Evolutionary conservation across 1,140 invertebrate species (phyloP).

Genomic region (Camponotus floridanus): DNA sequence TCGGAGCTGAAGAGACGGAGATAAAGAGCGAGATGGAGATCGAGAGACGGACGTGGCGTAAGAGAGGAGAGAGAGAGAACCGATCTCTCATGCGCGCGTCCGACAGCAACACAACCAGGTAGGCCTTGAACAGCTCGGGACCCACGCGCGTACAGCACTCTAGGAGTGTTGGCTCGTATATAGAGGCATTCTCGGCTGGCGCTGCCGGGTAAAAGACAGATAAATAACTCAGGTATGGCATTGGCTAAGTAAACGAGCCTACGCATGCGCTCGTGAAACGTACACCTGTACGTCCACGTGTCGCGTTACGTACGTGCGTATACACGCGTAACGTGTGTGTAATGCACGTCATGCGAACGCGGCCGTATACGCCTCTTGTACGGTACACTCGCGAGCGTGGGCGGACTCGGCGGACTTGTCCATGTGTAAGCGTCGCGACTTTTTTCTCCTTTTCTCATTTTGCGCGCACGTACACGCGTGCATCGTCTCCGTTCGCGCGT

Average conservation of each 20-base stretch:
- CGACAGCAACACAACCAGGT: conserved; percentile 72
- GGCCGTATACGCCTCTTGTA: conserved; percentile 39
- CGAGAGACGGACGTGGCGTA: conserved; percentile 32
- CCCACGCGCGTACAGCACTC: conserved; percentile 71
- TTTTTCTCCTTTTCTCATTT: conserved; percentile 38
- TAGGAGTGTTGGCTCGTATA: conserved; percentile 76
- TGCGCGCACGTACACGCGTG: not conserved
- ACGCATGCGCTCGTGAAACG: conserved; percentile 80
- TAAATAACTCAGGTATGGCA: conserved; percentile 85
- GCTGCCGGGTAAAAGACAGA: conserved; percentile 84
- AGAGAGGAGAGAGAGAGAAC: conserved; percentile 55
- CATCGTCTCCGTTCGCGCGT: no score
- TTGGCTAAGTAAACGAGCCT: conserved; percentile 85
- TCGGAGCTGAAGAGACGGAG: conserved; percentile 34
- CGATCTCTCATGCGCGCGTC: conserved; percentile 59
- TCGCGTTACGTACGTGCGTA: conserved; percentile 23
- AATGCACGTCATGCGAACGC: conserved; percentile 35
- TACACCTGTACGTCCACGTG: conserved; percentile 78
- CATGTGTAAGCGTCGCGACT: conserved; percentile 53
- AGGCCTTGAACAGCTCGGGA: conserved; percentile 78
- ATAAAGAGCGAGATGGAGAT: conserved; percentile 24
- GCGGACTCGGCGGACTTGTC: conserved; percentile 61
- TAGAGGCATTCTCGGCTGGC: conserved; percentile 80
- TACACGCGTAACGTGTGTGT: conserved; percentile 3
- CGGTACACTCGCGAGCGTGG: conserved; percentile 65